These are phyloP conservation scores for Burhinus oedicnemus DNA, from an alignment of 2,113 vertebrate species.

Conservation along the genomic window DNA sequence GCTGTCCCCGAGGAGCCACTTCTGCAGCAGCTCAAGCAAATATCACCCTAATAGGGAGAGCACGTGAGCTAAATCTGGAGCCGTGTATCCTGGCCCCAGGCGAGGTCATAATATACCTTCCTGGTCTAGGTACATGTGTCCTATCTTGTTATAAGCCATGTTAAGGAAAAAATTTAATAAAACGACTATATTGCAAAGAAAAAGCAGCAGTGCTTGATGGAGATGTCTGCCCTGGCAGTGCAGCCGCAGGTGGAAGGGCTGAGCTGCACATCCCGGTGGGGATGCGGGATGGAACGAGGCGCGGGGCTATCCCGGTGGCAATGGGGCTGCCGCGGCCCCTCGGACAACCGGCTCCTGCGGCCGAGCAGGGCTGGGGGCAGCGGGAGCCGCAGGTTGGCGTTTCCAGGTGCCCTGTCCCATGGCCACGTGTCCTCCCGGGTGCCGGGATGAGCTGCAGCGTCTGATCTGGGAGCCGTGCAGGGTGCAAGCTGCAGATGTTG, in stretches of 20 bases:
- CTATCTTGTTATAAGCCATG: background rate
- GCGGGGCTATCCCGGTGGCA: background rate
- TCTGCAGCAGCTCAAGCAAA: background rate
- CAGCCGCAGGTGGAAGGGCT: background rate
- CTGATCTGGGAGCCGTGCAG: background rate
- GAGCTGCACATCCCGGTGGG: background rate
- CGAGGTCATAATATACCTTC: background rate
- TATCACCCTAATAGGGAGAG: background rate
- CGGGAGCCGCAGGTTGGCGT: rapidly evolving
- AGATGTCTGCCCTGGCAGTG: background rate
- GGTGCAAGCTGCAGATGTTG: background rate
- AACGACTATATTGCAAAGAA: background rate
- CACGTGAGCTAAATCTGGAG: background rate
- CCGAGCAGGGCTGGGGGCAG: background rate
- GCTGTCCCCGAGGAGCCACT: background rate
- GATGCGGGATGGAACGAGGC: rapidly evolving
- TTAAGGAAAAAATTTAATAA: background rate
- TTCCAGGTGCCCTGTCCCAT: background rate
- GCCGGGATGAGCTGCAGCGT: background rate
- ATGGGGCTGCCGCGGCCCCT: background rate
- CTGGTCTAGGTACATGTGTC: background rate
- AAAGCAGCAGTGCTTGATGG: background rate
- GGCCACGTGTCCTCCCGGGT: background rate
- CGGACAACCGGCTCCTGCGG: rapidly evolving
- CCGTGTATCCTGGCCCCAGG: background rate